Base-by-base conservation (phyloP, 1,140 invertebrate genomes). In the Cotesia glomerata region DNA sequence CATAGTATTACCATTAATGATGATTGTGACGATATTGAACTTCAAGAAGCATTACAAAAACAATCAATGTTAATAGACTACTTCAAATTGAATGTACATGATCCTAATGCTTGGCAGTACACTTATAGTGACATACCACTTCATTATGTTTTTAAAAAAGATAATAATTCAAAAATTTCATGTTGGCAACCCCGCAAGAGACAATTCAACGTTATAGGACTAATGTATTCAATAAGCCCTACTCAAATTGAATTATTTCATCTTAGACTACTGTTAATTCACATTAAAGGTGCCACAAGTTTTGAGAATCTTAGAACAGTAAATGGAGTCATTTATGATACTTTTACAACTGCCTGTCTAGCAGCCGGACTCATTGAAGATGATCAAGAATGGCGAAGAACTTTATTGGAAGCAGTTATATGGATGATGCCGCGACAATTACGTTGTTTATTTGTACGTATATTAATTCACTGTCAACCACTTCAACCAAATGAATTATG, bases 321-420 rank as follows among this genome's bases (percentile, higher is more conserved):
- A 5, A 49, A 75, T 58, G 74, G 69, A 0, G 39, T 51, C 36
- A 5, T 62, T 4, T 35, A 69, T 14, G 51, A 54, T 14, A 75
- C 69, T n/a, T 18, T 39, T 65, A 49, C 62, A 7, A 2, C 14
- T 5, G 52, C 74, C 18, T 75, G 65, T 65, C 58, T 75, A 49
- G 52, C 70, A 39, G 68, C 67, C 8, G 74, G 74, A 4, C 59
- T 75, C 7, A 75, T 75, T 49, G 74, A 75, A 69, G 69, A 75
- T 65, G 74, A 75, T 45, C 14, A 69, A 8, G 72, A 73, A 62
- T 73, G 65, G 65, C 16, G 18, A 69, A 14, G 58, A 51, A 58
- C 72, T 0, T 66, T 73, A 36, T 16, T 61, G 14, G 72, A 69
- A 39, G 72, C 16, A 18, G 56, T 18, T 8, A 9, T 16, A 32